These are phyloP conservation scores for Pseudomugil gertrudae DNA, from an alignment of 2,797 vertebrate species.

Conservation along the genomic window DNA sequence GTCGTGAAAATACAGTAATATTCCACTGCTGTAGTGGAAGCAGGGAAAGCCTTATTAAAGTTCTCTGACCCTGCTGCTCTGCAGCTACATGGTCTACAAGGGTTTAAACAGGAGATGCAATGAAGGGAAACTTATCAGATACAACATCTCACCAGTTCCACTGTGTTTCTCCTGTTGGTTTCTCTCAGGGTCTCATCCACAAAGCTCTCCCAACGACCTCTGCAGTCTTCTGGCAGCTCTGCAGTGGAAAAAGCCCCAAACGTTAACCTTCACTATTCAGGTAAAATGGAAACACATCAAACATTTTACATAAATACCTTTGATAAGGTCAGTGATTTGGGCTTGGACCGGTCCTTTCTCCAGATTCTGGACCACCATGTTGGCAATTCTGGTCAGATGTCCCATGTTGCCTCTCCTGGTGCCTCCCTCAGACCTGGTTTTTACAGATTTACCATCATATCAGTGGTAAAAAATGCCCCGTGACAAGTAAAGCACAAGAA, in stretches of 20 bases:
- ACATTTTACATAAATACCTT: no score
- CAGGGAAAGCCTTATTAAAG: no score
- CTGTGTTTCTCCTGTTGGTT: conserved; percentile 93
- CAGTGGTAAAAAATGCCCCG: no score
- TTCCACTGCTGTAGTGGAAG: no score
- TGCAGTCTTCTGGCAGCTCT: conserved; percentile 95
- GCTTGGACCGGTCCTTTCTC: conserved; percentile 91
- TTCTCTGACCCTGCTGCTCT: no score
- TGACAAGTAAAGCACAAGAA: no score
- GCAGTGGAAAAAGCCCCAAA: conserved; percentile 8
- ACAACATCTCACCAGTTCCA: conserved; percentile 88
- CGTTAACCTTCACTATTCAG: neutral
- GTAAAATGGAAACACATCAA: neutral
- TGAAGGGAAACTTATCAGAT: neutral
- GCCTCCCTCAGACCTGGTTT: conserved; percentile 88
- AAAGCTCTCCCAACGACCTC: conserved; percentile 96
- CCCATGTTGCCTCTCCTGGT: conserved; percentile 97
- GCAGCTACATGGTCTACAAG: neutral
- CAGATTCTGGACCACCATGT: conserved; percentile 93
- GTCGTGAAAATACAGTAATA: no score
- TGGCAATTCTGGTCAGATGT: conserved; percentile 95
- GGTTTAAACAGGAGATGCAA: neutral
- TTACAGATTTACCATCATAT: conserved; percentile 12
- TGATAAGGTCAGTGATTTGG: conserved; percentile 76
- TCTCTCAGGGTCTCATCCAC: conserved; percentile 93